These are phyloP conservation scores for Nomada hirtipes DNA, from an alignment of 2,888 invertebrate species.

Conservation along the genomic window DNA sequence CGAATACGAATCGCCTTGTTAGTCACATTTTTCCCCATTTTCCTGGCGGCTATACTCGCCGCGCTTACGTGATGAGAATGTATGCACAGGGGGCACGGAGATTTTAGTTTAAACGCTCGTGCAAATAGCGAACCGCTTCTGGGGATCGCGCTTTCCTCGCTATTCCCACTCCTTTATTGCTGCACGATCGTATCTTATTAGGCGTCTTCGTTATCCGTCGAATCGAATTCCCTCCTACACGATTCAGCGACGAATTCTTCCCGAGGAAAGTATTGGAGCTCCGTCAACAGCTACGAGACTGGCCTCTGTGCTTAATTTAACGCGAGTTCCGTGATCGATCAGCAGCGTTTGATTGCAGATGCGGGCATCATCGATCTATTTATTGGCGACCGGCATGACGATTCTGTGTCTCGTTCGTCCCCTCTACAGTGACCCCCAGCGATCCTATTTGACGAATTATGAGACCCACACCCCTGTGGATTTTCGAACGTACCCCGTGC, in stretches of 20 bases:
- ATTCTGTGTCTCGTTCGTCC: constrained; percentile 47
- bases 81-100: background rate
- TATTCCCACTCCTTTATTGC: background rate
- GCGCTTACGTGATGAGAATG: constrained; percentile 48
- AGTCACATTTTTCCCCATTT: constrained; percentile 24
- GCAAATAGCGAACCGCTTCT: constrained; percentile 15
- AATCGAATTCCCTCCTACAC: background rate
- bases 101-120: constrained; percentile 2
- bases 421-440: constrained; percentile 48
- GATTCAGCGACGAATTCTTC: background rate
- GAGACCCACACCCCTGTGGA: background rate
- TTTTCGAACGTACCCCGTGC: background rate
- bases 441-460: constrained; percentile 17
- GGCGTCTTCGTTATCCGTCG: background rate
- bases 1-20: constrained; percentile 44
- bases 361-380: constrained; percentile 46
- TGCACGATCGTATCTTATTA: background rate
- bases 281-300: too few species aligned
- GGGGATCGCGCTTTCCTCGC: background rate
- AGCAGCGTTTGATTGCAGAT: constrained; percentile 64
- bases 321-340: background rate
- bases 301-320: too few species aligned
- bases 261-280: background rate
- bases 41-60: constrained; percentile 20
- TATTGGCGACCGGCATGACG: constrained; percentile 46